Base-by-base conservation (phyloP, 2,888 invertebrate genomes). In the Toxonevra muliebris region DNA sequence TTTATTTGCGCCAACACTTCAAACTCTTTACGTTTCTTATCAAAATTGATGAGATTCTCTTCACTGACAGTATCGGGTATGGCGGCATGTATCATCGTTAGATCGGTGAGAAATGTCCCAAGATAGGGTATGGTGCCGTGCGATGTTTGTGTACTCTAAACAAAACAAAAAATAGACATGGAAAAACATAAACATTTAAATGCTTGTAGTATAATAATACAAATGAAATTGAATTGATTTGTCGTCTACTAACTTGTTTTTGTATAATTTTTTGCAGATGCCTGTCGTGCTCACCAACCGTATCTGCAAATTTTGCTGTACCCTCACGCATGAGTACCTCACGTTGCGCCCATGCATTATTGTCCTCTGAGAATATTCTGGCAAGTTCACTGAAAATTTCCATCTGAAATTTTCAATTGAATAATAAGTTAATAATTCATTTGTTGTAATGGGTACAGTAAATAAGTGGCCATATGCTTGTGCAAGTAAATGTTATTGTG, bases 31-130 rank as follows among this genome's bases (percentile, higher is more conserved):
- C 98, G 88, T 67, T 96, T 90, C 85, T 99, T 99, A 84, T 99
- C 98, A 84, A 99, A 98, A 86, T 99, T 99, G 61, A 99, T 96
- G 59, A 98, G 88, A 68, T 79, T 78, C 58, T 93, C 93, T 70
- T 93, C 93, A 55, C 90, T 89, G 52, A 83, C 83, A 8, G 90
- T 90, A 81, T 96, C 96, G 0, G 95, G 94, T 81, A 93, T 95
- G 45, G 98, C 98, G 13, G 97, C 95, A 86, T 99, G 97, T 78
- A 98, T 96, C 97, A 98, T 98, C 1, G 97, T 98, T 73, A 99
- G 89, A 86, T 99, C 99, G 2, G 98, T 99, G 66, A 99, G 88
- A 86, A 99, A 99, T 4, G 98, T 98, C 40, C 98, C 98, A 71
- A 99, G 87, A 83, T 98, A 99, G 13, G 99, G 99, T 80, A 98